phyloP scores from a whole-genome alignment of 1,140 invertebrate species.

The Gryllus bimaculatus region DNA sequence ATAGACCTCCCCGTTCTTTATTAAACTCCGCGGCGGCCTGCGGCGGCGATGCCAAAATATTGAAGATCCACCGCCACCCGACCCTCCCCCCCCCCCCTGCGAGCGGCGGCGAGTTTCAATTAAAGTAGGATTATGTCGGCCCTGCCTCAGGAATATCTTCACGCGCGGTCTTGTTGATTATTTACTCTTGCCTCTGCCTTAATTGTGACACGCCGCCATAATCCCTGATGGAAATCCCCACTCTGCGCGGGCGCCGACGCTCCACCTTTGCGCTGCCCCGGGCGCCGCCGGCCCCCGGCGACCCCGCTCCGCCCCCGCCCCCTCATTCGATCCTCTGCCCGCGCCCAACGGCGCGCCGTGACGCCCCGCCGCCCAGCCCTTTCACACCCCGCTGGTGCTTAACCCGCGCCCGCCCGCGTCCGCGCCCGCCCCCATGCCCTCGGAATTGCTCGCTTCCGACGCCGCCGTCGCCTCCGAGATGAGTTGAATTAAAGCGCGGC shows the following conservation, averaged over 20 bases:
- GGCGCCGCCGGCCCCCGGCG: too few species aligned
- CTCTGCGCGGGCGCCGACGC: background rate
- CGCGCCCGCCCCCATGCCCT: too few species aligned
- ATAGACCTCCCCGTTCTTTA: background rate
- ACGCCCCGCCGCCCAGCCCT: too few species aligned
- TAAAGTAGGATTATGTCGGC: conserved; percentile 4
- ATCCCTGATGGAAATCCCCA: background rate
- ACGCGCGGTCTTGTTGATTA: background rate
- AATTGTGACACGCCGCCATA: background rate
- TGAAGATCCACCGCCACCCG: background rate
- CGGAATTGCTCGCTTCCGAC: too few species aligned
- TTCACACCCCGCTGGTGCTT: too few species aligned
- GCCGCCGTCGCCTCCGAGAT: too few species aligned
- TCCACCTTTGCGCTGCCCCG: too few species aligned
- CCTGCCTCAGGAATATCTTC: background rate
- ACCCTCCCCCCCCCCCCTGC: background rate
- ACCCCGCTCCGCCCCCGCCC: too few species aligned
- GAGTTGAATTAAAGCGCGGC: too few species aligned
- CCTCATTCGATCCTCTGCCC: too few species aligned
- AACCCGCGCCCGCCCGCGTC: too few species aligned
- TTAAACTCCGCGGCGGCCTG: background rate
- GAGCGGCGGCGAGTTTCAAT: background rate
- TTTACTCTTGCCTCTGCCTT: background rate
- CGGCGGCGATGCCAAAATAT: background rate
- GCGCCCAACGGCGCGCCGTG: too few species aligned